These are phyloP conservation scores for Conus betulinus DNA, from an alignment of 1,140 invertebrate genomes.

Conservation along the genomic window DNA sequence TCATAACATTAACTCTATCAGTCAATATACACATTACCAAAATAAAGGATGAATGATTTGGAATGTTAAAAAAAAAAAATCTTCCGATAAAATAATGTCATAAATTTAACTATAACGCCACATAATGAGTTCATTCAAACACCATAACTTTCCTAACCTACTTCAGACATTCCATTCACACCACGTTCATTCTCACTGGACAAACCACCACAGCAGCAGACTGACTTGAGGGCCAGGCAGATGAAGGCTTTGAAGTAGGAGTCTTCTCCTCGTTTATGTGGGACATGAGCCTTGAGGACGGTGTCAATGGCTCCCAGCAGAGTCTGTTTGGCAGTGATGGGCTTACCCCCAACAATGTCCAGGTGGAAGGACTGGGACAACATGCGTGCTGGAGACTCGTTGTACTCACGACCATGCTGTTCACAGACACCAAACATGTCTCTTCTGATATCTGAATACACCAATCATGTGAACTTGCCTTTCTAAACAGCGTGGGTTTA, in stretches of 20 bases:
- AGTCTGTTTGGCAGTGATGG: constrained; percentile 93
- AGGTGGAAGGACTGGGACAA: constrained; percentile 99
- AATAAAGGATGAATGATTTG: no score
- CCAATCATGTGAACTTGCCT: no score
- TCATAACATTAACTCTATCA: no score
- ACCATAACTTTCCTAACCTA: no score
- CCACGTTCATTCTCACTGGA: background rate
- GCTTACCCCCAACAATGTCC: constrained; percentile 90
- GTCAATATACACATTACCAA: no score
- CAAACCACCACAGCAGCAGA: constrained; percentile 44
- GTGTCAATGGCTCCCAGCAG: constrained; percentile 93
- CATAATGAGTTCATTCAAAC: no score
- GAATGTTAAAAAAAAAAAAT: no score
- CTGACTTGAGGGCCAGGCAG: constrained; percentile 95
- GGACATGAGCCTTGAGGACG: constrained; percentile 92
- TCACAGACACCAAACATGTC: constrained; percentile 32
- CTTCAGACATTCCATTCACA: no score
- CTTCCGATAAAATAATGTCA: no score
- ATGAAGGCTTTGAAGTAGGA: constrained; percentile 99
- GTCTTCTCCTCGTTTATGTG: constrained; percentile 95
- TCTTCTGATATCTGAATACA: no score
- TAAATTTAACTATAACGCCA: no score
- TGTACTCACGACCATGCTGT: constrained; percentile 89
- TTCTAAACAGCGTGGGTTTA: no score
- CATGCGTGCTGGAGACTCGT: constrained; percentile 94